Evolutionary conservation across 2,113 vertebrate genomes (phyloP), one percentile per base, ranked within the genome.

Genomic region (Scophthalmus maximus): DNA sequence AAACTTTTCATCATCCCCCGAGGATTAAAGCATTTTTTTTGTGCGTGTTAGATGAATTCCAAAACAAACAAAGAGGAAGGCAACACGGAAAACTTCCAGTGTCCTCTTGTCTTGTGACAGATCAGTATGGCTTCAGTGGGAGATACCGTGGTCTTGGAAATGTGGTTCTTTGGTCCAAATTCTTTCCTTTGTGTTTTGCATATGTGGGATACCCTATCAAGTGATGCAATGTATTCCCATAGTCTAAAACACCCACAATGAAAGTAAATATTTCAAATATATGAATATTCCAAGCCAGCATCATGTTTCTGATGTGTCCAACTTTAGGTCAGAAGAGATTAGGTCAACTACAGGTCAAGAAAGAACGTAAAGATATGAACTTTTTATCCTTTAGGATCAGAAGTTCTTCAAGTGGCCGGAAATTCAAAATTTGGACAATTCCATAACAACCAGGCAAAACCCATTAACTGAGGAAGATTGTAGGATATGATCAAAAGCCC

Each of bases 41-140:
- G n/a, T n/a, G n/a, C n/a, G 4, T 11, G 15, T 52, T 6, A 47
- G 60, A 61, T n/a, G 20, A 47, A 26, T 63, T 60, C 49, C 26
- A 52, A 78, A 70, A 76, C 2, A 76, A 76, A 67, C 17, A 36
- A 20, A 60, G 47, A 53, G 9, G 25, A 68, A 9, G 14, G 17
- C 40, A 44, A 44, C 2, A 47, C 29, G 29, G 30, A 6, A 30
- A 60, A 49, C 36, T 18, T 44, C 8, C n/a, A 15, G 11, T 11
- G 50, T 26, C 51, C 14, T 29, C 6, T 29, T n/a, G 15, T n/a
- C 0, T n/a, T 17, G 6, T 44, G 17, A 44, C 9, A 6, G 17
- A 44, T 44, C 42, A 18, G 42, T 10, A 11, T 49, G 18, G 14
- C 47, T 8, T 6, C 17, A 51, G 5, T 18, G 27, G 52, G 18